Evolutionary conservation across 2,113 vertebrate genomes (phyloP).

Genomic region (Ursus arctos): DNA sequence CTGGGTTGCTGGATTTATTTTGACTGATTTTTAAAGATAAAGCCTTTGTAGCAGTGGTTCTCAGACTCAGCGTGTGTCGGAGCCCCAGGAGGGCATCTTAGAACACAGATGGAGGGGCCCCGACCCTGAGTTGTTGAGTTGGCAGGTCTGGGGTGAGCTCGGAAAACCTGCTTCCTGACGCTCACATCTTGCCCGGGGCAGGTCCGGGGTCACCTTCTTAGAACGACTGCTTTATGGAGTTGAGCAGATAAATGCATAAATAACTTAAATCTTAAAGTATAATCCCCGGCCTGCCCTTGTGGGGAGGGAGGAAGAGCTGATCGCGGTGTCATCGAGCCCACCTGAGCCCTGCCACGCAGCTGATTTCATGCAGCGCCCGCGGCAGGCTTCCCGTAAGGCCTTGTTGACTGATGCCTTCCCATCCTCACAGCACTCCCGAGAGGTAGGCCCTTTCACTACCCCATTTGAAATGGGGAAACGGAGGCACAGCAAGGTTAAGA

Average conservation of each 20-base stretch:
- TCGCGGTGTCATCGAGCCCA: fast-evolving
- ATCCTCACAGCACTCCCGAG: not conserved
- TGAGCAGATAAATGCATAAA: not conserved
- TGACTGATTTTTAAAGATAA: not conserved
- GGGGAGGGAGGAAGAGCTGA: not conserved
- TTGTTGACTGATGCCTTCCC: fast-evolving
- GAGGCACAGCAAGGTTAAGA: not conserved
- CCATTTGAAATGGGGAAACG: not conserved
- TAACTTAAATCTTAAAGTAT: not conserved
- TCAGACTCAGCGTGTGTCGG: not conserved
- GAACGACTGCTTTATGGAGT: not conserved
- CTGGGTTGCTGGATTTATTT: not conserved
- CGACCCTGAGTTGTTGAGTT: fast-evolving
- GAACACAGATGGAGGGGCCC: fast-evolving
- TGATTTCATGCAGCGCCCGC: fast-evolving
- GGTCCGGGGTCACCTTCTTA: no score
- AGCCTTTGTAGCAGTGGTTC: not conserved
- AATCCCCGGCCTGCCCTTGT: not conserved
- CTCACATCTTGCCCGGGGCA: fast-evolving
- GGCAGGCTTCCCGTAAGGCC: fast-evolving
- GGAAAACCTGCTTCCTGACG: not conserved
- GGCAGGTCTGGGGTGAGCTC: no score
- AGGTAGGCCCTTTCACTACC: not conserved
- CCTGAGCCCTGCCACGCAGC: fast-evolving
- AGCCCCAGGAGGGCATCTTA: fast-evolving